Conservation (phyloP, 2,113 vertebrate genomes). For the Notothenia coriiceps region DNA sequence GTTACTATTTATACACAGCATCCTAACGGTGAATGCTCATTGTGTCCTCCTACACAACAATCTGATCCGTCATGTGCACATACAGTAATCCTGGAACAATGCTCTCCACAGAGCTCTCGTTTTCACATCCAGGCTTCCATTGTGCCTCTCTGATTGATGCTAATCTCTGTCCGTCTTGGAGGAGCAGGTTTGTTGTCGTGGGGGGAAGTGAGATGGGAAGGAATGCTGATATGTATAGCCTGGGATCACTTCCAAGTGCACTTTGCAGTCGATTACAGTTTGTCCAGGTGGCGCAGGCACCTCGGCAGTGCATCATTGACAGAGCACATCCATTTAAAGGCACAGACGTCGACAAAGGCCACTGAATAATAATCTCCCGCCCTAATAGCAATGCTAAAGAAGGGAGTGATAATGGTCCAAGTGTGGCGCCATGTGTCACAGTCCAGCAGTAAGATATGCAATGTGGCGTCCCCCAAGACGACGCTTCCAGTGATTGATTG, state of each 20-base stretch:
- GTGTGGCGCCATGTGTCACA: conserved; percentile 51
- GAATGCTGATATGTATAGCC: conserved; percentile 63
- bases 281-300: conserved; percentile 77
- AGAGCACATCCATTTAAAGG: conserved; percentile 74
- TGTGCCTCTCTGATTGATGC: conserved; percentile 64
- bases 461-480: conserved; percentile 16
- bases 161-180: conserved; percentile 64
- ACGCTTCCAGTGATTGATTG: conserved; percentile 33
- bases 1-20: conserved; percentile 68
- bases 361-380: conserved; percentile 55
- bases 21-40: conserved; percentile 41
- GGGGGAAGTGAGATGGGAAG: conserved; percentile 60
- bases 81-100: conserved; percentile 73
- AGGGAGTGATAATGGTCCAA: conserved; percentile 42
- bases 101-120: conserved; percentile 32
- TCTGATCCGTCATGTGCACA: conserved; percentile 52
- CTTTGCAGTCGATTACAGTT: conserved; percentile 82
- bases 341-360: conserved; percentile 44
- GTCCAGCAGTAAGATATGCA: conserved; percentile 47
- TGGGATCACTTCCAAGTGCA: conserved; percentile 77
- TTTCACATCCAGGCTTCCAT: conserved; percentile 54
- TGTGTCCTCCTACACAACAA: conserved; percentile 63
- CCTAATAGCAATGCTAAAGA: conserved; percentile 40
- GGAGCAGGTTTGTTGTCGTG: conserved; percentile 57
- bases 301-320: conserved; percentile 68